Evolutionary conservation across 2,797 vertebrate genomes (phyloP).

Genomic region (Aldrovandia affinis): DNA sequence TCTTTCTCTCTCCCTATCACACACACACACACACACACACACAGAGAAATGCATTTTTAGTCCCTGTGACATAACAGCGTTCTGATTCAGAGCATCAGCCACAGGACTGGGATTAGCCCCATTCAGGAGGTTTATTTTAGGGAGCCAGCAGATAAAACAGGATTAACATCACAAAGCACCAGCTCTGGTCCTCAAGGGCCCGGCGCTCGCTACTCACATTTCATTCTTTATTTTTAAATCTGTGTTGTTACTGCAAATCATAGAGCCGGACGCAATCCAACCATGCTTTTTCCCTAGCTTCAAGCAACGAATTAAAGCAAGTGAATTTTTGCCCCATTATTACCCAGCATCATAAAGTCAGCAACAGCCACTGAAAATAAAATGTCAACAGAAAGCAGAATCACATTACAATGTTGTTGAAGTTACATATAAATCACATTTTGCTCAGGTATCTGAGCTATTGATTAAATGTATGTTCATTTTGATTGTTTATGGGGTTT

Average conservation of each 20-base stretch:
- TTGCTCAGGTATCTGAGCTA: background rate
- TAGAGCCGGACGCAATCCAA: background rate
- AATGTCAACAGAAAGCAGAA: background rate
- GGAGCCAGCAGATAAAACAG: conserved; percentile 23
- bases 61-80: conserved; percentile 23
- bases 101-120: conserved; percentile 18
- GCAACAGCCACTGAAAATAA: background rate
- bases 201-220: background rate
- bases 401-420: background rate
- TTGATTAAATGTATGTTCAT: background rate
- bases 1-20: background rate
- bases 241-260: conserved; percentile 19
- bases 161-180: conserved; percentile 38
- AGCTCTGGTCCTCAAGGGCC: background rate
- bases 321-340: background rate
- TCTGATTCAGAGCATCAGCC: conserved; percentile 22
- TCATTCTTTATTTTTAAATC: background rate
- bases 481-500: background rate
- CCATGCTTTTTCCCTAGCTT: background rate
- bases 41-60: background rate
- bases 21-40: background rate
- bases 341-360: background rate
- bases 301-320: background rate
- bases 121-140: conserved; percentile 37
- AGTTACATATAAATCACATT: background rate